Conservation (phyloP, 1,140 invertebrate species). For the Drosophila oshimai region DNA sequence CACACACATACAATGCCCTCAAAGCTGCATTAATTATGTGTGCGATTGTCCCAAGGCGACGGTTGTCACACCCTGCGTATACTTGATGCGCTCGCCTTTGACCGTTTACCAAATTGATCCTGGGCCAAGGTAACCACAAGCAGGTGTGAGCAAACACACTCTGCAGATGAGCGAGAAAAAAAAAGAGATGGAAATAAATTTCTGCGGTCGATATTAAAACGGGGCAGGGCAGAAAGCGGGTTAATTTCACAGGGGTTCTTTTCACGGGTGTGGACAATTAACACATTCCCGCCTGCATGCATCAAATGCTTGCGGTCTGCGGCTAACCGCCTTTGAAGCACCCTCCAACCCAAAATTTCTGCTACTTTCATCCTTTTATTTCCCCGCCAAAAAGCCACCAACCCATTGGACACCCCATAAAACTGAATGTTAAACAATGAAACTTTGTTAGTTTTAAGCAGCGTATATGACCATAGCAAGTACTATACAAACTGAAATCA, state of each 20-base stretch:
- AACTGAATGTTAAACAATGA: conserved; percentile 39
- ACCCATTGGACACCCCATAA: conserved; percentile 7
- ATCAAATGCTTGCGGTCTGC: conserved; percentile 67
- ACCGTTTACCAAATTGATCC: conserved; percentile 27
- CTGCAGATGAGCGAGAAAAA: conserved; percentile 9
- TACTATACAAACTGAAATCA: conserved; percentile 65
- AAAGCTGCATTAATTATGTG: conserved; percentile 51
- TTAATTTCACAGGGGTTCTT: conserved; percentile 24
- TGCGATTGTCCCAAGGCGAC: conserved; percentile 28
- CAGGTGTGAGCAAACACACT: conserved; percentile 30
- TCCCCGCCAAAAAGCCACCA: conserved; percentile 10
- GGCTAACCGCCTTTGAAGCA: conserved; percentile 54
- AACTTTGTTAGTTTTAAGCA: conserved; percentile 47
- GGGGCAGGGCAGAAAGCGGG: background rate
- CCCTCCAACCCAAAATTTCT: background rate
- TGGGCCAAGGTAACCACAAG: conserved; percentile 25
- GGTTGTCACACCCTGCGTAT: conserved; percentile 17
- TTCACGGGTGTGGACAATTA: conserved; percentile 49
- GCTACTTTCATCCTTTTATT: conserved; percentile 19
- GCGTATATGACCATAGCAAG: conserved; percentile 35
- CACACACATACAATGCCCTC: conserved; percentile 38
- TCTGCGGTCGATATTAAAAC: conserved; percentile 17
- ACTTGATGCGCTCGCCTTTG: conserved; percentile 19
- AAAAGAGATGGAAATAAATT: conserved; percentile 27
- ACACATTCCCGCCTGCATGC: conserved; percentile 34